Conservation (phyloP, 23 tunicate genomes). For the Trididemnum clinides region DNA sequence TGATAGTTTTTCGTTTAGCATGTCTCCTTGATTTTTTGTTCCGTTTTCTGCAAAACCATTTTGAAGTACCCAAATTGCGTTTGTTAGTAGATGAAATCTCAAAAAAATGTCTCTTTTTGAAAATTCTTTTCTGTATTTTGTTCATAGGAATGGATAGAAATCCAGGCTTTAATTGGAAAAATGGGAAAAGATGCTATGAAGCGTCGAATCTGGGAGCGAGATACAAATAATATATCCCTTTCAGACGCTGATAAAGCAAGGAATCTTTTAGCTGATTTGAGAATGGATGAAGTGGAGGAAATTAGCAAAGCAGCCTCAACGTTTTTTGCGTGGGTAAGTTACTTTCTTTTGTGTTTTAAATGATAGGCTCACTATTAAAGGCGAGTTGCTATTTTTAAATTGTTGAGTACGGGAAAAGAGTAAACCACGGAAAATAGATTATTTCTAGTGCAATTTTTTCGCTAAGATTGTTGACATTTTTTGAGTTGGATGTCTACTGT, state of each 20-base stretch:
- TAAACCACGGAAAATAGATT: no score
- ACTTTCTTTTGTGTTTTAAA: background rate
- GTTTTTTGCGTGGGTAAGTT: slow-evolving; percentile 44
- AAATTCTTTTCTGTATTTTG: background rate
- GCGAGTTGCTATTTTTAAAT: no score
- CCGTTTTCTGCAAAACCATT: no score
- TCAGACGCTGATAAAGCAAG: background rate
- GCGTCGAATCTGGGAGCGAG: background rate
- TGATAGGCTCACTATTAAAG: background rate
- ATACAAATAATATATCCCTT: background rate
- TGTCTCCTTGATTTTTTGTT: no score
- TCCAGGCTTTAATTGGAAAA: slow-evolving; percentile 27
- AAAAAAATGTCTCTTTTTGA: no score
- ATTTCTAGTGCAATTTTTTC: no score
- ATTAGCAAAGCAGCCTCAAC: slow-evolving; percentile 24
- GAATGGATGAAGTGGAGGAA: slow-evolving; percentile 12
- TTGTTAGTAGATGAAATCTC: no score
- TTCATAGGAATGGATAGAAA: slow-evolving; percentile 14
- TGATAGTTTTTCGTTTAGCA: no score
- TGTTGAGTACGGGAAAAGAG: no score
- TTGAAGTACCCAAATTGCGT: no score
- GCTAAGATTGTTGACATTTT: no score
- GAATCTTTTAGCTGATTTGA: background rate
- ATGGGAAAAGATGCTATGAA: slow-evolving; percentile 34
- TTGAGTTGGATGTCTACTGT: no score